Conservation (phyloP, 2,888 invertebrate genomes). For the Orthosia incerta region DNA sequence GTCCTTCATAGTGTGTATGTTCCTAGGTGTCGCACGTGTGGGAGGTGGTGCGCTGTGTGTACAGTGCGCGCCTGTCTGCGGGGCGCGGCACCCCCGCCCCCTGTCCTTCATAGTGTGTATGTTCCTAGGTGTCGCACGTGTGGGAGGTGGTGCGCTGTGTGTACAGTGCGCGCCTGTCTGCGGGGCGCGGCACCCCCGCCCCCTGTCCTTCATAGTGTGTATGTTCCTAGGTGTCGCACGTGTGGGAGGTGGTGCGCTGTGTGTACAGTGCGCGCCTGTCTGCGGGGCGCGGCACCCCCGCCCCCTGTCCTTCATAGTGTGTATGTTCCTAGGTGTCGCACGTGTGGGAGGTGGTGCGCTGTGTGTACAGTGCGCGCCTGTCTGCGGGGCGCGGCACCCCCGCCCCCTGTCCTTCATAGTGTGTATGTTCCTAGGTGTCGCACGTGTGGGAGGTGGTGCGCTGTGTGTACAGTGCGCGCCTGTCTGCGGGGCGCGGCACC, state of each 20-base stretch:
- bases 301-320: slow-evolving; percentile 48
- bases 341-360: slow-evolving; percentile 84
- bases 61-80: no score
- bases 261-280: slow-evolving; percentile 75
- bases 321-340: slow-evolving; percentile 75
- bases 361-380: slow-evolving; percentile 76
- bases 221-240: slow-evolving; percentile 78
- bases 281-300: slow-evolving; percentile 69
- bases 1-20: no score
- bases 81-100: no score
- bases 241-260: slow-evolving; percentile 83
- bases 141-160: no score
- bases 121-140: no score
- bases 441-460: slow-evolving; percentile 86
- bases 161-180: no score
- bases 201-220: background rate
- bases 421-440: slow-evolving; percentile 70
- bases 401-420: slow-evolving; percentile 53
- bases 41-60: no score
- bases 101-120: no score
- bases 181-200: no score
- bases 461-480: slow-evolving; percentile 76
- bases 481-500: slow-evolving; percentile 66
- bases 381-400: slow-evolving; percentile 69
- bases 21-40: no score